Percentiles rank a stretch among this genome's conserved stretches.
These are phyloP conservation scores for Paelopatides confundens DNA, from an alignment of 53 echinoderm and acorn worm species.

Conservation along the genomic window DNA sequence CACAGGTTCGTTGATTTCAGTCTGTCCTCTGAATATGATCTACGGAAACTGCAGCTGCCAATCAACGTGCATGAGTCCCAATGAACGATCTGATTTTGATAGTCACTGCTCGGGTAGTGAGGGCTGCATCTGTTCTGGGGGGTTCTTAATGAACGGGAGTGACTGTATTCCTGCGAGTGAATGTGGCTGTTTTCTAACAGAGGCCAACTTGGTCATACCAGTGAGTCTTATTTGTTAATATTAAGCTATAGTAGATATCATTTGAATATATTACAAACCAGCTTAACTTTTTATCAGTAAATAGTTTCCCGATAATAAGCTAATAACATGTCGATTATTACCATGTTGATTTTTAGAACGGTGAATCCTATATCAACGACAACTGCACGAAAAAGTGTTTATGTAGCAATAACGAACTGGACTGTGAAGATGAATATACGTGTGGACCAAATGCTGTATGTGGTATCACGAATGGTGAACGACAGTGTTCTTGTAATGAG, in stretches of 20 bases:
- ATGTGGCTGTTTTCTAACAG: background rate
- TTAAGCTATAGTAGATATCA: no score
- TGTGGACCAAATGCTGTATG: background rate
- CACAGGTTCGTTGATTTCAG: background rate
- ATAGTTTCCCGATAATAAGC: no score
- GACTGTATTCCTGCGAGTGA: background rate
- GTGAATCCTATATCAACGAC: background rate
- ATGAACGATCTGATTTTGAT: background rate
- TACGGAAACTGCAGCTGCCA: background rate
- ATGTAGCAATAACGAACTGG: background rate
- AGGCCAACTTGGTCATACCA: background rate
- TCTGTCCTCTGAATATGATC: background rate
- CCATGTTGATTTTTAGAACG: background rate
- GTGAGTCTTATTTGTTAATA: background rate
- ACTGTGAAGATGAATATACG: background rate
- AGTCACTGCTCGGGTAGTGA: background rate
- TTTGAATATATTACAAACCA: background rate
- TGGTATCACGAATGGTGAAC: background rate
- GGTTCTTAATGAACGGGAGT: background rate
- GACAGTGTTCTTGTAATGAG: background rate
- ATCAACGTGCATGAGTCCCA: background rate
- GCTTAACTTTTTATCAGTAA: background rate
- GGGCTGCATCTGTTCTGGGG: background rate
- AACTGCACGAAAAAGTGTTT: background rate
- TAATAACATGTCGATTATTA: no score